Conservation (phyloP, 2,888 invertebrate genomes). For the Eupithecia pulchellata region DNA sequence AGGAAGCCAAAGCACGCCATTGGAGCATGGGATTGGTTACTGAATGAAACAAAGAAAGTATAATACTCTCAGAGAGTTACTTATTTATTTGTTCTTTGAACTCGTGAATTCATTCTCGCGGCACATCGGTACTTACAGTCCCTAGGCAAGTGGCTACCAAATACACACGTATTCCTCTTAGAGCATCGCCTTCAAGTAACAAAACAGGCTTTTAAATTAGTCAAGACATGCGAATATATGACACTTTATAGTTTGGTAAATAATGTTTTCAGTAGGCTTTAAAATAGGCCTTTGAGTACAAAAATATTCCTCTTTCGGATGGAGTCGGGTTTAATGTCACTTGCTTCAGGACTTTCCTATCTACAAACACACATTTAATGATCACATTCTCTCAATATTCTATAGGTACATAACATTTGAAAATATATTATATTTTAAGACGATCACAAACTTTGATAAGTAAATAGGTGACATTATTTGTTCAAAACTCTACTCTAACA, state of each 20-base stretch:
- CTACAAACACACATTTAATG: constrained; percentile 38
- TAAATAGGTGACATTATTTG: constrained; percentile 16
- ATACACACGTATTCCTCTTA: constrained; percentile 7
- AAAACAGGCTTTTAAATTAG: background rate
- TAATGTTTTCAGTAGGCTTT: background rate
- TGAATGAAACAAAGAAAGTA: constrained; percentile 50
- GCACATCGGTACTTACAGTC: constrained; percentile 49
- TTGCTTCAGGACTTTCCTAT: constrained; percentile 12
- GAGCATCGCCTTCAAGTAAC: background rate
- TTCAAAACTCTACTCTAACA: background rate
- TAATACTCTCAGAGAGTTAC: constrained; percentile 70
- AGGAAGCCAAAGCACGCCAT: no score
- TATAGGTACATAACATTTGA: constrained; percentile 23
- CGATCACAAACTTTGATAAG: constrained; percentile 38
- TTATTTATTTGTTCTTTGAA: constrained; percentile 74
- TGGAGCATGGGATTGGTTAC: background rate
- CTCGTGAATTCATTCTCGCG: constrained; percentile 61
- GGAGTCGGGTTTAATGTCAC: background rate
- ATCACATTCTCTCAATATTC: constrained; percentile 26
- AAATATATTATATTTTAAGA: constrained; percentile 29
- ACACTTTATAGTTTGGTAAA: background rate
- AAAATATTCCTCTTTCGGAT: background rate
- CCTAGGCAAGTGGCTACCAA: constrained; percentile 17
- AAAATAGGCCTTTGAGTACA: background rate
- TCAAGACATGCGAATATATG: background rate